phyloP scores from a whole-genome alignment of 2,797 vertebrate species.

The Phrynocephalus forsythii region DNA sequence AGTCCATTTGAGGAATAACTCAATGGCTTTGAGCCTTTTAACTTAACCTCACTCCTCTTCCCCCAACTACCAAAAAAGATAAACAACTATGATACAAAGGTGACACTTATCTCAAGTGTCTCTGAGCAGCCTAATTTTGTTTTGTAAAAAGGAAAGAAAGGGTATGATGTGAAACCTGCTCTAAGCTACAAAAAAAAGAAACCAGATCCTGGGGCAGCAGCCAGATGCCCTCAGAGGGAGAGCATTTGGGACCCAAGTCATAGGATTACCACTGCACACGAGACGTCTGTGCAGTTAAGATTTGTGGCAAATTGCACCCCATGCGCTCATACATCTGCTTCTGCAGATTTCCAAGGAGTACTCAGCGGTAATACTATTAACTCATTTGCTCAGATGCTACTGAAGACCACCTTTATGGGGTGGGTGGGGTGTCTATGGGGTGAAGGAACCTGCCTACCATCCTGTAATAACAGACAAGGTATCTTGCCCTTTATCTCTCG shows the following conservation, averaged over 20 bases:
- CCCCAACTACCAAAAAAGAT: too few species aligned
- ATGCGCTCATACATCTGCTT: too few species aligned
- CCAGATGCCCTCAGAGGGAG: background rate
- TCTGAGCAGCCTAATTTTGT: background rate
- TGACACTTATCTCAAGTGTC: background rate
- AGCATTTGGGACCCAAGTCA: background rate
- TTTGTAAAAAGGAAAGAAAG: background rate
- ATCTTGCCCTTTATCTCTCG: too few species aligned
- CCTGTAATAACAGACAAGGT: too few species aligned
- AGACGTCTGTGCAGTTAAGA: background rate
- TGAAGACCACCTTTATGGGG: background rate
- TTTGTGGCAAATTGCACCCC: background rate
- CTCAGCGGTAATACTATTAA: background rate
- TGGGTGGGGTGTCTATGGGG: background rate
- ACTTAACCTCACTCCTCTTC: too few species aligned
- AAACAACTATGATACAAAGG: background rate
- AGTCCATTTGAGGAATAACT: too few species aligned
- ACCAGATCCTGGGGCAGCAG: background rate
- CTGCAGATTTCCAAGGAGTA: background rate
- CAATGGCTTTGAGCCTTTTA: too few species aligned
- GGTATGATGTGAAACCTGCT: background rate
- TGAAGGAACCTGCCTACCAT: too few species aligned
- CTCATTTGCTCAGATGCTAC: background rate
- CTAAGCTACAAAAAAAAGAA: background rate
- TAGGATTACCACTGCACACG: background rate